Percentiles rank a stretch among this genome's conserved stretches.
These are phyloP conservation scores for Oceanites oceanicus DNA, from an alignment of 2,113 vertebrate species.

Conservation along the genomic window DNA sequence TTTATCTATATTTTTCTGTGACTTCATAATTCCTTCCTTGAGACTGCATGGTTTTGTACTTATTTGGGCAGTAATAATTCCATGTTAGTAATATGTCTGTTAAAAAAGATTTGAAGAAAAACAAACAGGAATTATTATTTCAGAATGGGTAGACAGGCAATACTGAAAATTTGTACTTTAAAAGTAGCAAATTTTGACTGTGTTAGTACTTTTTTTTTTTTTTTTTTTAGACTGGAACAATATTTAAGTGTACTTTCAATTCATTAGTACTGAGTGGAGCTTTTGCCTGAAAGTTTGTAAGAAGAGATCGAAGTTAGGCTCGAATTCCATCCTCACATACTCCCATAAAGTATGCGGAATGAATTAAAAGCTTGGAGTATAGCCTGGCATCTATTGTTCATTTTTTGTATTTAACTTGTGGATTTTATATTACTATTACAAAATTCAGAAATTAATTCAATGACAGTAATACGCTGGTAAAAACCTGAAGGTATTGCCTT, in stretches of 20 bases:
- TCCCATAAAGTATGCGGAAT: neutral
- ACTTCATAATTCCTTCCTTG: neutral
- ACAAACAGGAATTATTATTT: neutral
- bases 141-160: neutral
- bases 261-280: neutral
- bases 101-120: neutral
- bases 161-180: neutral
- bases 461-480: neutral
- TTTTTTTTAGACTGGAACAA: neutral
- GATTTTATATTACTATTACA: neutral
- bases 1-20: neutral
- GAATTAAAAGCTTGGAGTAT: neutral
- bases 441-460: neutral
- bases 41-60: neutral
- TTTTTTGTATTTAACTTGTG: neutral
- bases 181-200: neutral
- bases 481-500: neutral
- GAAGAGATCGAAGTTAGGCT: neutral
- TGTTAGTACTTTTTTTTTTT: neutral
- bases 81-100: neutral
- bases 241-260: neutral
- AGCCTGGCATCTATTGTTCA: neutral
- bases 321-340: neutral
- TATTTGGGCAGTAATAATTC: neutral
- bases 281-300: neutral